A percentile compares a stretch with the other conserved stretches of the same genome.
phyloP scores from a whole-genome alignment of 2,797 vertebrate species.

The Fistularia commersonii region DNA sequence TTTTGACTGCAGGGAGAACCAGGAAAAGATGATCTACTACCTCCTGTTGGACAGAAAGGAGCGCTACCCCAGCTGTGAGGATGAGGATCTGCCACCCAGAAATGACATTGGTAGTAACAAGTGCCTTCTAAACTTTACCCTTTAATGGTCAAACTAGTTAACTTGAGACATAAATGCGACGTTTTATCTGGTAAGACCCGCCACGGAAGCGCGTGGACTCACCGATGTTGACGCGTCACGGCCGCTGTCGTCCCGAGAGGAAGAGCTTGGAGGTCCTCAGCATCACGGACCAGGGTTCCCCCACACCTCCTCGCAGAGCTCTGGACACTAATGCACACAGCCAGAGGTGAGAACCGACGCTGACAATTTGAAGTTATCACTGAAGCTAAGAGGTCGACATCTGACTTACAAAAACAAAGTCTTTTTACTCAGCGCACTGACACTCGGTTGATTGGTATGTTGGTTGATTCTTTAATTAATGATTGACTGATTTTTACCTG shows the following conservation, averaged over 20 bases:
- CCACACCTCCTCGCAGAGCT: slow-evolving; percentile 84
- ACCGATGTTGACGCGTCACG: slow-evolving; percentile 88
- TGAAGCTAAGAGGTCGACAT: background rate
- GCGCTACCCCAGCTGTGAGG: slow-evolving; percentile 90
- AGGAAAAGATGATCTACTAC: slow-evolving; percentile 96
- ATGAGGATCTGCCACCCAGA: slow-evolving; percentile 86
- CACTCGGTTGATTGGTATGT: no score
- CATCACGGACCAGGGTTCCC: slow-evolving; percentile 88
- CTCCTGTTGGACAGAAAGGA: slow-evolving; percentile 91
- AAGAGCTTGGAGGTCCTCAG: slow-evolving; percentile 91
- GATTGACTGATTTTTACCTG: slow-evolving; percentile 7
- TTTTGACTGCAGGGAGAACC: slow-evolving; percentile 79
- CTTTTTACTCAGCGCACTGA: background rate
- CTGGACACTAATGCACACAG: slow-evolving; percentile 89
- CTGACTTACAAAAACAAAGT: background rate
- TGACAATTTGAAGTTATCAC: background rate
- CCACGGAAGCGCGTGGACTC: slow-evolving; percentile 89
- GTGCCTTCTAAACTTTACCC: background rate
- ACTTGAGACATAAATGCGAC: no score
- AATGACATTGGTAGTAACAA: slow-evolving; percentile 77
- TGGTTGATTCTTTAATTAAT: background rate
- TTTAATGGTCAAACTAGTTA: no score
- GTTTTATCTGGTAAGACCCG: slow-evolving; percentile 59
- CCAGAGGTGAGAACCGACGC: slow-evolving; percentile 74
- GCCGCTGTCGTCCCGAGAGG: slow-evolving; percentile 87